Base-by-base conservation (phyloP, 1,140 invertebrate genomes). In the Manduca sexta region DNA sequence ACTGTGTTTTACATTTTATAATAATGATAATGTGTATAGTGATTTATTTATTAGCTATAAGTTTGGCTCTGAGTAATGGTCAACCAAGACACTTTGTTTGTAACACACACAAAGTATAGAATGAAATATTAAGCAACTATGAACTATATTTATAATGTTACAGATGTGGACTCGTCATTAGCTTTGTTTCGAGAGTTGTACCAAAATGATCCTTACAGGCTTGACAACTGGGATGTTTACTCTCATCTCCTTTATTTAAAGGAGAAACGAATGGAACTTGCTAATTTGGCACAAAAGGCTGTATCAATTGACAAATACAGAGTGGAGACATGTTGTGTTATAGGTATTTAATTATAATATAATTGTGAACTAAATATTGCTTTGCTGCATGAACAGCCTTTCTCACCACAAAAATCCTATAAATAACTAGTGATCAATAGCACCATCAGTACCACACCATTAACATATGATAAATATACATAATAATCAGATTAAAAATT, bases 251-350 rank as follows among this genome's bases (percentile, higher is more conserved):
- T 99, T 5, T 99, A 98, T 78, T 94, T 98, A 3, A 95, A 96
- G 87, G 97, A 98, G 78, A 91, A 97, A 85, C 92, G 95, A 68
- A 94, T 94, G 47, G 97, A 99, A 80, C 86, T 99, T 52, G 95
- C 97, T 5, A 90, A 95, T 83, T 88, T 99, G 49, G 98, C 98
- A 5, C 97, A 99, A 73, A 92, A 93, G 65, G 95, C 95, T 29
- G 95, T 94, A 26, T 92, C 95, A 72, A 97, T 98, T 56, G 97
- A 99, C 80, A 98, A 98, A 87, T 99, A 98, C 75, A 89, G 95
- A 70, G 93, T 97, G 10, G 97, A 99, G 88, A 99, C 98, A 1
- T 99, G 98, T 83, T 99, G 97, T 88, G 95, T 99, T 67, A 95
- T 99, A 76, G 98, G 97, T 95, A 86, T 89, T 83, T 45, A 15